Conservation (phyloP, 2,113 vertebrate species). For the Chionodraco myersi region DNA sequence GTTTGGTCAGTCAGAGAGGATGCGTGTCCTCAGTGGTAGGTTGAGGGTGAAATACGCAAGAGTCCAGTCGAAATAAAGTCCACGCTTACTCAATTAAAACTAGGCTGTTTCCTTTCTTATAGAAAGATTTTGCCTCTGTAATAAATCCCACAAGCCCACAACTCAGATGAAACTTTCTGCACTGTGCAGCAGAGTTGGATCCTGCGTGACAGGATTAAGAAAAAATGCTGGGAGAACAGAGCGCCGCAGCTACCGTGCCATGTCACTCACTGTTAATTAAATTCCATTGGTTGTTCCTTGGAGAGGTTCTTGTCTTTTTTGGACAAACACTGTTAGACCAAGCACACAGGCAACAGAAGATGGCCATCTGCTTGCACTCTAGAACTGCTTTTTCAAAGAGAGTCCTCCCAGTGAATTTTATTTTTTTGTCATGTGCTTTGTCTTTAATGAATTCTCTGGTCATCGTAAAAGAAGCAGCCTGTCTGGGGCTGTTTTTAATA, state of each 20-base stretch:
- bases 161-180: constrained; percentile 14
- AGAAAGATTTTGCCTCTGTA: background rate
- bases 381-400: constrained; percentile 24
- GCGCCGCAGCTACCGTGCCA: background rate
- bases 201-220: constrained; percentile 13
- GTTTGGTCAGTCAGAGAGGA: constrained; percentile 43
- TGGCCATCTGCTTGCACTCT: background rate
- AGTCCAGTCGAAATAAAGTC: background rate
- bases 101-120: background rate
- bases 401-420: constrained; percentile 12
- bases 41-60: constrained; percentile 5
- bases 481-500: constrained; percentile 3
- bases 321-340: constrained; percentile 51
- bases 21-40: constrained; percentile 28
- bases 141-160: constrained; percentile 26
- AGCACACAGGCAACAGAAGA: constrained; percentile 26
- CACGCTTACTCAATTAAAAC: constrained; percentile 1
- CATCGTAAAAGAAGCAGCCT: background rate
- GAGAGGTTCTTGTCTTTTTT: constrained; percentile 48
- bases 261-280: constrained; percentile 64
- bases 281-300: constrained; percentile 41
- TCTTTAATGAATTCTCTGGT: constrained; percentile 40
- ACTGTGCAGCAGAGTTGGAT: constrained; percentile 3
- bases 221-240: background rate
- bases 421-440: constrained; percentile 26